Percentiles rank a stretch among this genome's conserved stretches.
phyloP scores from a whole-genome alignment of 2,888 invertebrate species.

The Rapana venosa region DNA sequence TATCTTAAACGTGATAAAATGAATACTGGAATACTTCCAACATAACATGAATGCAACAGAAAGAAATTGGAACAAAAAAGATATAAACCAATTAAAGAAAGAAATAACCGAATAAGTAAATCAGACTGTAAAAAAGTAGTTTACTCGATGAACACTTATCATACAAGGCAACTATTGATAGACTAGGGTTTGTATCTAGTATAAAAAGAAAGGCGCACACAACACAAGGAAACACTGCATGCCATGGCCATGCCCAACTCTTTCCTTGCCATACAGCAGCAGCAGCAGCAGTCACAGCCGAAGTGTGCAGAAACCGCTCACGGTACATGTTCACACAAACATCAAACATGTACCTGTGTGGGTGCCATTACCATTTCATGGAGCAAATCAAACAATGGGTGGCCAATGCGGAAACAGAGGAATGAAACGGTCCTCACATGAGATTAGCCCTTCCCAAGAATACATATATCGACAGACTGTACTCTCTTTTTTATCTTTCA shows the following conservation, averaged over 20 bases:
- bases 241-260: background rate
- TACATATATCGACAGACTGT: background rate
- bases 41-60: background rate
- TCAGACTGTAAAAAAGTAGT: background rate
- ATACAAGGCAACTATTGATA: background rate
- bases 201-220: background rate
- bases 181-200: background rate
- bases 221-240: background rate
- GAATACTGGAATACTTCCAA: background rate
- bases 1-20: too few species aligned
- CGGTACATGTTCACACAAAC: conserved; percentile 17
- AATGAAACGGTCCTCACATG: conserved; percentile 18
- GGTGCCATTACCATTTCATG: conserved; percentile 43
- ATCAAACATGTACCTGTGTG: background rate
- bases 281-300: background rate
- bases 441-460: conserved; percentile 6
- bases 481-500: too few species aligned
- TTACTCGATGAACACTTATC: background rate
- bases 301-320: background rate
- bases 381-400: conserved; percentile 15
- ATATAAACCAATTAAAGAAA: background rate
- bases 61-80: background rate
- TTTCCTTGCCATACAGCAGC: background rate
- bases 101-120: background rate
- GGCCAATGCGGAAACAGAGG: conserved; percentile 13